Conservation (phyloP, 1,140 invertebrate species). For the Hylaeus anthracinus region DNA sequence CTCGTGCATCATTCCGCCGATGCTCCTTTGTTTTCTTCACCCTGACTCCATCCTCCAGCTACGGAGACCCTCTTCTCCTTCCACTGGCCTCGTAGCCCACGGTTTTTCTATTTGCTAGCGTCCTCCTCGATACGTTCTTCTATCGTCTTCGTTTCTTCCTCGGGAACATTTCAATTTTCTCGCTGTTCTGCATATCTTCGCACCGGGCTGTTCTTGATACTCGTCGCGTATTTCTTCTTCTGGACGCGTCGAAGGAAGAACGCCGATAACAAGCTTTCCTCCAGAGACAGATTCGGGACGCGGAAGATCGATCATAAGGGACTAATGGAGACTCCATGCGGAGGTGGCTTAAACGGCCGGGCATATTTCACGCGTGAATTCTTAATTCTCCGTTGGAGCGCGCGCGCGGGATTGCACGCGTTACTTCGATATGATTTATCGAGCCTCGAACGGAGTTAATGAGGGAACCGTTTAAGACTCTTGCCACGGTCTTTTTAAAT, state of each 20-base stretch:
- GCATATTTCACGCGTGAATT: conserved; percentile 58
- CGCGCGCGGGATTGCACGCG: conserved; percentile 51
- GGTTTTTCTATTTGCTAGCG: not conserved
- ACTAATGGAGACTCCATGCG: conserved; percentile 54
- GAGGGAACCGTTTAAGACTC: conserved; percentile 45
- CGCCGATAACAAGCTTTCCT: conserved; percentile 30
- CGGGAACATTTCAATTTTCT: too few relatives aligned
- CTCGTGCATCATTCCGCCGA: conserved; percentile 77
- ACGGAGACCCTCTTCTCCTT: conserved; percentile 7
- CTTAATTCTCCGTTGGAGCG: conserved; percentile 36
- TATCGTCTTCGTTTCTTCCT: not conserved
- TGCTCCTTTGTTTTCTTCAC: conserved; percentile 75
- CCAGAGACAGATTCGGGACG: conserved; percentile 44
- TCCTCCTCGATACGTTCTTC: not conserved
- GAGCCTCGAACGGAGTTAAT: conserved; percentile 40
- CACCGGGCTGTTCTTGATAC: too few relatives aligned
- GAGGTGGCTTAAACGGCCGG: conserved; percentile 31
- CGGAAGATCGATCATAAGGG: conserved; percentile 53
- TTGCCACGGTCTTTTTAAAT: conserved; percentile 27
- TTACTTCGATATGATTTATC: conserved; percentile 58
- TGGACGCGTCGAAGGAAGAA: not conserved
- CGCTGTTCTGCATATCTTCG: not conserved
- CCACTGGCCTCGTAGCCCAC: not conserved
- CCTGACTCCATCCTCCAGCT: conserved; percentile 7
- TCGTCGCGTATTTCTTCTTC: not conserved